These are phyloP conservation scores for Melanotaenia nigrans DNA, from an alignment of 2,797 vertebrate species.

Conservation along the genomic window DNA sequence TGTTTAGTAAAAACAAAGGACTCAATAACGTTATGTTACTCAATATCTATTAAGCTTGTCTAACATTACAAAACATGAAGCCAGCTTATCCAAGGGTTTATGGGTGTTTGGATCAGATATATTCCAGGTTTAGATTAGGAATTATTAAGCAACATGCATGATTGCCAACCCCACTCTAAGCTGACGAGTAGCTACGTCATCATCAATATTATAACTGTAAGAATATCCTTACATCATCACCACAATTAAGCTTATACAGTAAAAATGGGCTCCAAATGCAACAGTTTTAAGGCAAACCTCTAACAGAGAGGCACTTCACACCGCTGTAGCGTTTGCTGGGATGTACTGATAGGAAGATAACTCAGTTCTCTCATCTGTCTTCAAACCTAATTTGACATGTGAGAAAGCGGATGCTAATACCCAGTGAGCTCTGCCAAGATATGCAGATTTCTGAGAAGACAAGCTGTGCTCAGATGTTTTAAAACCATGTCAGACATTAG, in stretches of 20 bases:
- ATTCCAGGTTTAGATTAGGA: neutral
- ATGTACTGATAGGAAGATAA: neutral
- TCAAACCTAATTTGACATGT: slow-evolving; percentile 15
- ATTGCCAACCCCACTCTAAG: neutral
- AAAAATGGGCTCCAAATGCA: too few relatives aligned
- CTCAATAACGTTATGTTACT: too few relatives aligned
- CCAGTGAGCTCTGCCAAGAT: slow-evolving; percentile 7
- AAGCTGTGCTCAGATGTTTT: neutral
- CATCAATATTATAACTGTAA: neutral
- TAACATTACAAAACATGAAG: neutral
- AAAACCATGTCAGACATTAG: neutral
- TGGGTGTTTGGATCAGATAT: neutral
- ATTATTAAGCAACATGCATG: neutral
- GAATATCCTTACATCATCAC: neutral
- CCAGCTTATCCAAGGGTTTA: neutral
- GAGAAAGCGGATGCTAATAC: slow-evolving; percentile 6
- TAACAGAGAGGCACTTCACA: neutral
- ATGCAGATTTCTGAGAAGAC: slow-evolving; percentile 6
- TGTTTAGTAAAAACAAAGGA: neutral
- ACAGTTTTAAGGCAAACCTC: too few relatives aligned
- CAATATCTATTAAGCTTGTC: neutral
- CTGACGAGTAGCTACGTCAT: neutral
- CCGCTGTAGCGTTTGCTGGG: neutral
- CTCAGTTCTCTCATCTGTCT: neutral
- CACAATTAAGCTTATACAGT: too few relatives aligned